phyloP scores from a whole-genome alignment of 2,113 vertebrate genomes.

The Malaclemys terrapin region DNA sequence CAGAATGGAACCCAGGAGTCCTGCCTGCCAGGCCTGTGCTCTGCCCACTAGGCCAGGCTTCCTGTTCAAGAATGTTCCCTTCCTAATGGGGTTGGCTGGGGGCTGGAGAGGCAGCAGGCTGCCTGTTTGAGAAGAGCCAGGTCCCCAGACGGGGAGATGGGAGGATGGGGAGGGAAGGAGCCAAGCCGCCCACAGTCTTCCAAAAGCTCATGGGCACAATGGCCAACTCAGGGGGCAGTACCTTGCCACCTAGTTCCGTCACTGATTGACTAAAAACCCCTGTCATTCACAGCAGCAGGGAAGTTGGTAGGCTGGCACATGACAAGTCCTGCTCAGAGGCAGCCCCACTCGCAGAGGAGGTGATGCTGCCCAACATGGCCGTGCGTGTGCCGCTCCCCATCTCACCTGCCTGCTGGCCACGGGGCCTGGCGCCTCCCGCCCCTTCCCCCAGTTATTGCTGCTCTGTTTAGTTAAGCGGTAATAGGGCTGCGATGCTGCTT shows the following conservation, averaged over 20 bases:
- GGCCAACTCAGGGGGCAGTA: rapidly evolving
- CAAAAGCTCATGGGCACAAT: neutral
- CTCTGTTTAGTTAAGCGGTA: rapidly evolving
- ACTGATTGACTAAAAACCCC: neutral
- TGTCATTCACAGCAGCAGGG: neutral
- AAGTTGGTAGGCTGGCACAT: neutral
- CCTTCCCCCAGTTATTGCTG: neutral
- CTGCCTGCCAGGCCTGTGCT: neutral
- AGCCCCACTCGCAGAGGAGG: rapidly evolving
- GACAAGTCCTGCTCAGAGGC: rapidly evolving
- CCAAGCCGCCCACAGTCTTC: neutral
- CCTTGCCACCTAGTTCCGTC: neutral
- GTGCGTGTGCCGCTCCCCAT: neutral
- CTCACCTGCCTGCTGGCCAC: neutral
- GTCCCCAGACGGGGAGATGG: neutral
- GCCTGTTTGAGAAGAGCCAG: neutral
- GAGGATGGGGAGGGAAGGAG: neutral
- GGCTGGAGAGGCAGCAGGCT: neutral
- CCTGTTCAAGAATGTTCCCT: neutral
- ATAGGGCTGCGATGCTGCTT: rapidly evolving
- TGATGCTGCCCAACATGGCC: neutral
- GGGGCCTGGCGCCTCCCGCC: neutral
- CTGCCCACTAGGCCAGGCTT: neutral
- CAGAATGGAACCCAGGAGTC: neutral
- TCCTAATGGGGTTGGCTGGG: neutral